These are phyloP conservation scores for Dryocosmus kuriphilus DNA, from an alignment of 2,888 invertebrate genomes.

Conservation along the genomic window DNA sequence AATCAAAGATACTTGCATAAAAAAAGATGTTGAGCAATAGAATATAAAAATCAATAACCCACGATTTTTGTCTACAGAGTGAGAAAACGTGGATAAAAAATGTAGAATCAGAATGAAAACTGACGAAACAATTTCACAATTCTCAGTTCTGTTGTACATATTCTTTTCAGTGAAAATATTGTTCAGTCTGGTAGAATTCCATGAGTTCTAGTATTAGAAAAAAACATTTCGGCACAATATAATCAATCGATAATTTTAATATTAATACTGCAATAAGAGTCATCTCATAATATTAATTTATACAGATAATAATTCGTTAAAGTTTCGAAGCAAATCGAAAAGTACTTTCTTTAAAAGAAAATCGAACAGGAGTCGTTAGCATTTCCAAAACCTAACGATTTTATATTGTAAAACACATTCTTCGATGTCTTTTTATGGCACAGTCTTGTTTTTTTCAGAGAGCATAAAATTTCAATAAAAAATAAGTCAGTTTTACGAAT, in stretches of 20 bases:
- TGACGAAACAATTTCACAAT: not conserved
- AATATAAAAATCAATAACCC: not conserved
- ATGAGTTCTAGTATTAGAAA: not conserved
- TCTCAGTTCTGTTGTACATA: not conserved
- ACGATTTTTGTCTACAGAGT: not conserved
- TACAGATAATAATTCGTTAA: not conserved
- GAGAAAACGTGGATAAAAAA: not conserved
- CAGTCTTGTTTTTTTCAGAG: conserved; percentile 6
- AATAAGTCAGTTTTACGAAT: not conserved
- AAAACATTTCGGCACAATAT: not conserved
- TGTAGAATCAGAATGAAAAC: not conserved
- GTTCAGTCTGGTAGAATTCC: not conserved
- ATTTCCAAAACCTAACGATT: not conserved
- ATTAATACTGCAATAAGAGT: not conserved
- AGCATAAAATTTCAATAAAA: not conserved
- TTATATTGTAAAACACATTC: not conserved
- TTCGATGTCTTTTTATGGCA: conserved; percentile 18
- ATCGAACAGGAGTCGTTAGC: conserved; percentile 5
- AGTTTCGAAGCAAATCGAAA: not conserved
- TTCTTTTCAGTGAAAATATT: too few relatives aligned
- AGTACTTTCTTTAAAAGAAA: not conserved
- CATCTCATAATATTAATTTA: not conserved
- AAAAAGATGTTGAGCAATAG: not conserved
- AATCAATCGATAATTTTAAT: not conserved
- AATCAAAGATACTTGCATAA: not conserved